These are phyloP conservation scores for Petromus typicus DNA, from an alignment of 2,113 vertebrate genomes.

Conservation along the genomic window DNA sequence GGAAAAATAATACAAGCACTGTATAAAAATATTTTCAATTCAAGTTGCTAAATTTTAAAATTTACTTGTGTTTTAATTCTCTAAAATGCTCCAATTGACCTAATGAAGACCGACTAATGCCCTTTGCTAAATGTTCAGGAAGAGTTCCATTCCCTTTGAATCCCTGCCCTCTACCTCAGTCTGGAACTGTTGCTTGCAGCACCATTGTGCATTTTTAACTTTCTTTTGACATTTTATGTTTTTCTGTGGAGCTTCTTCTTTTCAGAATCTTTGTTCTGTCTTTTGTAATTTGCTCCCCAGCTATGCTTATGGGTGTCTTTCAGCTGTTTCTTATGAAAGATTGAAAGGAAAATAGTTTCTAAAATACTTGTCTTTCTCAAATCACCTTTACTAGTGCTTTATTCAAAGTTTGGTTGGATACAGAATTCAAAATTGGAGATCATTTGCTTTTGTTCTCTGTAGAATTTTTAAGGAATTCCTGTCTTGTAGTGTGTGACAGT, in stretches of 20 bases:
- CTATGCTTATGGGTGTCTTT: background rate
- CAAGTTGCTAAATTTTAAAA: background rate
- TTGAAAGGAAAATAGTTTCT: background rate
- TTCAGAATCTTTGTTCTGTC: slow-evolving; percentile 3
- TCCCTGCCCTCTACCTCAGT: no score
- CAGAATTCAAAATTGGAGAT: background rate
- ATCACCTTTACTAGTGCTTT: background rate
- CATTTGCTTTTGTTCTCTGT: background rate
- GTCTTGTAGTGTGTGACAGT: background rate
- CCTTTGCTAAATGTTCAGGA: background rate
- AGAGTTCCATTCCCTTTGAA: background rate
- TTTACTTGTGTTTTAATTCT: background rate
- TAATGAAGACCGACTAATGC: background rate
- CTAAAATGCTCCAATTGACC: background rate
- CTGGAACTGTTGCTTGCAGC: background rate
- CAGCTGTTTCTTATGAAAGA: background rate
- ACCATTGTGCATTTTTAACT: background rate
- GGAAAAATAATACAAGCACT: background rate
- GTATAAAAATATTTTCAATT: background rate
- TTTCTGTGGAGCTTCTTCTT: background rate
- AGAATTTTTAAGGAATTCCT: background rate
- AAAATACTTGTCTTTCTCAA: slow-evolving; percentile 22
- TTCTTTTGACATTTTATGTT: background rate
- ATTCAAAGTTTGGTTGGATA: background rate
- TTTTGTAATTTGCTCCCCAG: background rate